Evolutionary conservation across 2,797 vertebrate genomes (phyloP).

Genomic region (Orientallactaga sibirica): DNA sequence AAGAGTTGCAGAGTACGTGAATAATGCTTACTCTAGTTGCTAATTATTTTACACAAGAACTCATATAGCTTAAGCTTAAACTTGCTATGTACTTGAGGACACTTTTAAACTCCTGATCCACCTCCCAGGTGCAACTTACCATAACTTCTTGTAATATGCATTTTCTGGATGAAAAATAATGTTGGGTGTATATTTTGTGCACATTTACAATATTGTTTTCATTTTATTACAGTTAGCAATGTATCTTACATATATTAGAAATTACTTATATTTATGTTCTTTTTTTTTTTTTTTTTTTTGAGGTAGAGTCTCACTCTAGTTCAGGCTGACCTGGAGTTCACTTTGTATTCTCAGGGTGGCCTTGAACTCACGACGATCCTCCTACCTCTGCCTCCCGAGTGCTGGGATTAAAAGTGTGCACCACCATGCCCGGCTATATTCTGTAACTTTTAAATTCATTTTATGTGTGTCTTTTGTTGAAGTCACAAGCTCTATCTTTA

Average conservation of each 20-base stretch:
- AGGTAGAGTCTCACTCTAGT: no score
- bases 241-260: neutral
- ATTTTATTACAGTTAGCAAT: neutral
- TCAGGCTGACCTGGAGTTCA: no score
- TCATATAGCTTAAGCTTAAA: no score
- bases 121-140: no score
- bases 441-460: neutral
- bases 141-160: neutral
- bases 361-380: no score
- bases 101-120: no score
- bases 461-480: neutral
- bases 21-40: neutral
- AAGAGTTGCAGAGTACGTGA: neutral
- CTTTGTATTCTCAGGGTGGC: no score
- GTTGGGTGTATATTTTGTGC: neutral
- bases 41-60: neutral
- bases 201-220: neutral
- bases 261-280: neutral
- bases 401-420: no score
- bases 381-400: no score
- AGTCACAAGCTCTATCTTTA: neutral
- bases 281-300: neutral
- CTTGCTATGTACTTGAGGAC: no score
- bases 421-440: neutral
- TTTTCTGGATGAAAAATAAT: neutral